Conservation (phyloP, 2,113 vertebrate species). For the Neolamprologus longior region DNA sequence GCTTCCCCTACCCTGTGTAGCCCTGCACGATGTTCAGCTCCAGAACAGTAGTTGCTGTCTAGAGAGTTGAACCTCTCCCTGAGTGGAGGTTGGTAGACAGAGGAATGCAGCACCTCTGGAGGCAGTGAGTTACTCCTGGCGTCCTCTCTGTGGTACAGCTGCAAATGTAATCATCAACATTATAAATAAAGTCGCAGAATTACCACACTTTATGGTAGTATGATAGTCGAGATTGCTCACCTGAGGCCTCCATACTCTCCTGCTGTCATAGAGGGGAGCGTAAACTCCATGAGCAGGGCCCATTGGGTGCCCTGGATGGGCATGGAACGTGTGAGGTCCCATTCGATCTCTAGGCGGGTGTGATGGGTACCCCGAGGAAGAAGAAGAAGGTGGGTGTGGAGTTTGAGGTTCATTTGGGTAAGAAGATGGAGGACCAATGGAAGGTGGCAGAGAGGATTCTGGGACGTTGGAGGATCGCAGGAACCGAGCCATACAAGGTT, state of each 20-base stretch:
- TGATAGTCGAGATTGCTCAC: neutral
- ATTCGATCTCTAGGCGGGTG: slow-evolving; percentile 81
- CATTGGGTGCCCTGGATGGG: slow-evolving; percentile 76
- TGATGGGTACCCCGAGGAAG: slow-evolving; percentile 76
- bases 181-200: neutral
- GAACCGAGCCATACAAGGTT: slow-evolving; percentile 85
- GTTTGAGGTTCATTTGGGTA: slow-evolving; percentile 43
- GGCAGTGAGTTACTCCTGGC: slow-evolving; percentile 94
- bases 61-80: slow-evolving; percentile 92
- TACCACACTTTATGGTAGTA: neutral
- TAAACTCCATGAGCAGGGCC: slow-evolving; percentile 84
- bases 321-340: slow-evolving; percentile 76
- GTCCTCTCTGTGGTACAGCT: slow-evolving; percentile 91
- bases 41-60: slow-evolving; percentile 88
- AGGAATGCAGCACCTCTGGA: slow-evolving; percentile 89
- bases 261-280: slow-evolving; percentile 90
- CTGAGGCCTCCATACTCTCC: slow-evolving; percentile 90
- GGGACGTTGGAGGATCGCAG: slow-evolving; percentile 84
- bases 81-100: slow-evolving; percentile 86
- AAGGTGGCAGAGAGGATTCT: slow-evolving; percentile 83
- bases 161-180: neutral
- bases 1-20: slow-evolving; percentile 80
- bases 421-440: slow-evolving; percentile 65
- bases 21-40: slow-evolving; percentile 80
- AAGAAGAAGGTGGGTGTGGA: slow-evolving; percentile 62